These are phyloP conservation scores for Sinhomidia bicolor DNA, from an alignment of 2,888 invertebrate species.

Conservation along the genomic window DNA sequence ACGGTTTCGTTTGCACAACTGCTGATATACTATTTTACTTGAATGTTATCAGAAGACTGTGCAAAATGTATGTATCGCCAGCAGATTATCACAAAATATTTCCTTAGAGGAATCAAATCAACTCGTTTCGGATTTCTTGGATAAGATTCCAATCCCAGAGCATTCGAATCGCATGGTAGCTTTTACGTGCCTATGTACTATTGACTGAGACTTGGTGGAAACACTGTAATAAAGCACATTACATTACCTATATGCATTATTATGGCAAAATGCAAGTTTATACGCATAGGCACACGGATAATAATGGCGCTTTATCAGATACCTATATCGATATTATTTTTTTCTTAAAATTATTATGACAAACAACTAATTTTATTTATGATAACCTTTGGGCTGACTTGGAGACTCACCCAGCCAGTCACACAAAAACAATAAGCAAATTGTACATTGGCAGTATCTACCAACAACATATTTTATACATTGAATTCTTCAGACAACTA, in stretches of 20 bases:
- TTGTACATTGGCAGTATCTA: too few species aligned
- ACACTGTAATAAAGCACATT: too few species aligned
- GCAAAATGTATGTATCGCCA: too few species aligned
- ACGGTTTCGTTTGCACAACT: not conserved
- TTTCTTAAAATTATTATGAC: not conserved
- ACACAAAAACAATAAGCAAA: not conserved
- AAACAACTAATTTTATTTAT: not conserved
- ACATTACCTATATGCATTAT: too few species aligned
- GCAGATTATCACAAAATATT: not conserved
- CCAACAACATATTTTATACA: too few species aligned
- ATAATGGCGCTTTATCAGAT: too few species aligned
- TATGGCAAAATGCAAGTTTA: too few species aligned
- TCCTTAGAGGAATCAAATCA: not conserved
- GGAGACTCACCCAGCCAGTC: not conserved
- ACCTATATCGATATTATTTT: not conserved
- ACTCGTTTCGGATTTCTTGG: not conserved
- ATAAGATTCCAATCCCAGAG: not conserved
- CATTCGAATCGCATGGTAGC: too few species aligned
- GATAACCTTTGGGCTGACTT: slow-evolving; percentile 27
- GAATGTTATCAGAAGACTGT: not conserved
- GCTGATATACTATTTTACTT: not conserved
- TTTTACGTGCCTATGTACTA: too few species aligned
- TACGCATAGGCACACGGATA: too few species aligned
- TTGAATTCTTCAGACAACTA: slow-evolving; percentile 16
- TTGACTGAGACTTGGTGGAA: too few species aligned